phyloP scores from a whole-genome alignment of 1,140 invertebrate species.

The Dreissena rostriformis region DNA sequence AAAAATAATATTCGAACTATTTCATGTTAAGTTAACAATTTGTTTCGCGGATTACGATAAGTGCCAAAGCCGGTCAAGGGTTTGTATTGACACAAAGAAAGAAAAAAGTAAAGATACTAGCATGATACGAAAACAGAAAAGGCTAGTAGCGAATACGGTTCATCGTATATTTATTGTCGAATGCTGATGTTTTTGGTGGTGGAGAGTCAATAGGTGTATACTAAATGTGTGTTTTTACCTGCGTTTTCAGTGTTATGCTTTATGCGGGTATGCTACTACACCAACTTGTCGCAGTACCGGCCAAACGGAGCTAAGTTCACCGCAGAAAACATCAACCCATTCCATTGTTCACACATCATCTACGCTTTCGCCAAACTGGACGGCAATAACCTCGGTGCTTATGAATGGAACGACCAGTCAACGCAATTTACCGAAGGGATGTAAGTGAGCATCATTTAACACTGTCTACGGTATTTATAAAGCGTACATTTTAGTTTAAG shows the following conservation, averaged over 20 bases:
- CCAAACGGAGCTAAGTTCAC: constrained; percentile 81
- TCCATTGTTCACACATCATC: constrained; percentile 90
- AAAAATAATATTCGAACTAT: no score
- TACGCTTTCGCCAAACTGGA: constrained; percentile 90
- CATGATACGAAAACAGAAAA: neutral
- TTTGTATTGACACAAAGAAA: neutral
- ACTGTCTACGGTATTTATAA: no score
- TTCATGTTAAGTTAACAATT: neutral
- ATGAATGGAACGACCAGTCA: constrained; percentile 79
- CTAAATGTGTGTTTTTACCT: neutral
- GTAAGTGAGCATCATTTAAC: constrained; percentile 58
- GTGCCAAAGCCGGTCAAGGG: neutral
- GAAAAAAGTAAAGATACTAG: neutral
- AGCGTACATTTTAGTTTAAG: no score
- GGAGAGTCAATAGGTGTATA: neutral
- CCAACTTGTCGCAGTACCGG: constrained; percentile 76
- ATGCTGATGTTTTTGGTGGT: neutral
- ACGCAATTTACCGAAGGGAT: constrained; percentile 70
- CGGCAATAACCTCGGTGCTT: constrained; percentile 66
- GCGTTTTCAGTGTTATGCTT: constrained; percentile 28
- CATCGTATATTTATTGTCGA: neutral
- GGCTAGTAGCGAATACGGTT: neutral
- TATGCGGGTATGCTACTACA: constrained; percentile 49
- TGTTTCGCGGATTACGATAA: neutral
- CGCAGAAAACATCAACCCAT: constrained; percentile 86